Base-by-base conservation (phyloP, 2,888 invertebrate species). In the Diaprepes abbreviatus region DNA sequence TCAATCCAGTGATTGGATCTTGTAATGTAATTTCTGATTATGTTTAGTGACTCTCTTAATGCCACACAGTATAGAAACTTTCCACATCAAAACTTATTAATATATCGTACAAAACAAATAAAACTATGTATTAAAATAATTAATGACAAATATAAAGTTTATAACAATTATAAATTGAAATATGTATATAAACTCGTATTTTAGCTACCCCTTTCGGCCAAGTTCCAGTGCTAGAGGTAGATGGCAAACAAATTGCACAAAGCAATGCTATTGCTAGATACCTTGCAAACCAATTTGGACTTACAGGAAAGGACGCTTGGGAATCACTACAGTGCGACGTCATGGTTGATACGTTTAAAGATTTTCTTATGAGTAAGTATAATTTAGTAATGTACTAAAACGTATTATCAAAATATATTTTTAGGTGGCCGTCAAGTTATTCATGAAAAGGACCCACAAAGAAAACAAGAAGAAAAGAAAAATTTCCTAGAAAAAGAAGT, bases 161-260 rank as follows among this genome's bases (percentile, higher is more conserved):
- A n/a, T n/a, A n/a, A n/a, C n/a, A n/a, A n/a, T n/a, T n/a, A n/a
- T n/a, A n/a, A n/a, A n/a, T n/a, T n/a, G n/a, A n/a, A n/a, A n/a
- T n/a, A n/a, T n/a, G n/a, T n/a, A n/a, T n/a, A n/a, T n/a, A n/a
- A n/a, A n/a, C n/a, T 36, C 12, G 36, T 40, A 3, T 80, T 81
- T 74, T 80, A 88, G 88, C 80, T 66, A 86, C 85, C 80, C 88
- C 88, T n/a, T 88, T 87, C 74, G 88, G 88, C 40, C 86, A 86
- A 82, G 80, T 89, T 43, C 89, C 89, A 1, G 85, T 88, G 21
- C 77, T 89, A 76, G 88, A 89, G 79, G 84, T 88, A 60, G 87
- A 89, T 75, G 89, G 88, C 12, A 85, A 86, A 73, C 80, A 81
- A 57, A 83, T 87, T 36, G 85, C 86, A 31, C 88, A 89, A 74